Conservation (phyloP, 2,888 invertebrate genomes). For the Pasiphila rectangulata region DNA sequence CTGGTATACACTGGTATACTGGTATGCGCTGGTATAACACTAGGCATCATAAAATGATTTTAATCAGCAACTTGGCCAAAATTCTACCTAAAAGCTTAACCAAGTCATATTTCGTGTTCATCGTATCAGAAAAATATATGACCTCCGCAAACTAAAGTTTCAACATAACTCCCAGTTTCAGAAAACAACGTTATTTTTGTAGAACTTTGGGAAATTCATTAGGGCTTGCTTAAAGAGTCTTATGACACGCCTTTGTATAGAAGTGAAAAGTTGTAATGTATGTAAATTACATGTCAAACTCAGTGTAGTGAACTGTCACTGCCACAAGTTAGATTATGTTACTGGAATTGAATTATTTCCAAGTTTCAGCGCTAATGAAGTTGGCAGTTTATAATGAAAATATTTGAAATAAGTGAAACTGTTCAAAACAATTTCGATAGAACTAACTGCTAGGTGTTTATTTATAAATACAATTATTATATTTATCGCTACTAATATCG, state of each 20-base stretch:
- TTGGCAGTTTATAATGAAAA: too few species aligned
- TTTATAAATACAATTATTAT: too few species aligned
- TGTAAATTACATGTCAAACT: slow-evolving; percentile 46
- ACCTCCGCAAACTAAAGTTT: slow-evolving; percentile 11
- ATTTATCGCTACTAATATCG: too few species aligned
- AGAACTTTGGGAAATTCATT: slow-evolving; percentile 31
- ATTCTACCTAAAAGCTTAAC: neutral
- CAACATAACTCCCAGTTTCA: slow-evolving; percentile 15
- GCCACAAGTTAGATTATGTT: slow-evolving; percentile 47
- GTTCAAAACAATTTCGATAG: too few species aligned
- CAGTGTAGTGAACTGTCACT: slow-evolving; percentile 38
- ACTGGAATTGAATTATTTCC: slow-evolving; percentile 45
- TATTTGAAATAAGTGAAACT: too few species aligned
- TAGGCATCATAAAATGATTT: neutral
- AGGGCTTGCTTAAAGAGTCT: slow-evolving; percentile 27
- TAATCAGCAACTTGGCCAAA: neutral
- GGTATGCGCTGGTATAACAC: too few species aligned
- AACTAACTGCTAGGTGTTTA: too few species aligned
- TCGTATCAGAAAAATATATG: slow-evolving; percentile 14
- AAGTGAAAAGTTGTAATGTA: slow-evolving; percentile 45
- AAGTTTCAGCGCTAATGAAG: slow-evolving; percentile 40
- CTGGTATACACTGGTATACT: too few species aligned
- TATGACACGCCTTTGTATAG: slow-evolving; percentile 28
- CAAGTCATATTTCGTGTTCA: slow-evolving; percentile 9
- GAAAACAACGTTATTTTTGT: slow-evolving; percentile 22